phyloP scores from a whole-genome alignment of 1,140 invertebrate species.

The Hylyphantes graminicola region DNA sequence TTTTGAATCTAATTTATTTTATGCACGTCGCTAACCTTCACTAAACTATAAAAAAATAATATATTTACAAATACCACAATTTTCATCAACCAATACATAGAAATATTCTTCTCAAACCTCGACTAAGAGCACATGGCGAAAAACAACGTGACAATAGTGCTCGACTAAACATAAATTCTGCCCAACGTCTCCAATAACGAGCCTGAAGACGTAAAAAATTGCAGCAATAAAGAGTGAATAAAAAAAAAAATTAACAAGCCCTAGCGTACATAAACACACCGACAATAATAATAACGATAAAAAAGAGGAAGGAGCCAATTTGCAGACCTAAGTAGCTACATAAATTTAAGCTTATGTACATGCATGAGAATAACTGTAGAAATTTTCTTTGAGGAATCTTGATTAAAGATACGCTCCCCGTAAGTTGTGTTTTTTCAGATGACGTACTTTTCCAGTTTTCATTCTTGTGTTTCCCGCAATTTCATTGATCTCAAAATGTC shows the following conservation, averaged over 20 bases:
- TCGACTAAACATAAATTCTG: slow-evolving; percentile 31
- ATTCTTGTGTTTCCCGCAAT: no score
- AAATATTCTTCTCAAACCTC: neutral
- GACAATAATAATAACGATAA: neutral
- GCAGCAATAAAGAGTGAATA: slow-evolving; percentile 32
- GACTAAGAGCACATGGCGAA: slow-evolving; percentile 4
- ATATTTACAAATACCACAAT: neutral
- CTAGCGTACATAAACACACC: neutral
- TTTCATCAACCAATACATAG: neutral
- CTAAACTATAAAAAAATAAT: no score
- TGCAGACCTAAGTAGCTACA: slow-evolving; percentile 50
- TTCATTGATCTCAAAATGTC: no score
- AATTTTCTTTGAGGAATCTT: slow-evolving; percentile 20
- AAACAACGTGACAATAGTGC: slow-evolving; percentile 45
- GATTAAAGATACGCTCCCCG: slow-evolving; percentile 30
- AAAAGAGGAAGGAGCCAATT: slow-evolving; percentile 45
- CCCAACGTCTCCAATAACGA: slow-evolving; percentile 40
- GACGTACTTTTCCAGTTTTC: neutral
- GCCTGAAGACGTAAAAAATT: slow-evolving; percentile 47
- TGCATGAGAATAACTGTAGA: neutral
- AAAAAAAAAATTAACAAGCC: slow-evolving; percentile 57
- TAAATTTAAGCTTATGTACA: slow-evolving; percentile 55
- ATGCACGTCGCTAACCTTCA: no score
- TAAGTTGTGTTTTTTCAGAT: neutral
- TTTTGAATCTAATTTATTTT: no score